Conservation (phyloP, 2,113 vertebrate genomes). For the Thomomys bottae region DNA sequence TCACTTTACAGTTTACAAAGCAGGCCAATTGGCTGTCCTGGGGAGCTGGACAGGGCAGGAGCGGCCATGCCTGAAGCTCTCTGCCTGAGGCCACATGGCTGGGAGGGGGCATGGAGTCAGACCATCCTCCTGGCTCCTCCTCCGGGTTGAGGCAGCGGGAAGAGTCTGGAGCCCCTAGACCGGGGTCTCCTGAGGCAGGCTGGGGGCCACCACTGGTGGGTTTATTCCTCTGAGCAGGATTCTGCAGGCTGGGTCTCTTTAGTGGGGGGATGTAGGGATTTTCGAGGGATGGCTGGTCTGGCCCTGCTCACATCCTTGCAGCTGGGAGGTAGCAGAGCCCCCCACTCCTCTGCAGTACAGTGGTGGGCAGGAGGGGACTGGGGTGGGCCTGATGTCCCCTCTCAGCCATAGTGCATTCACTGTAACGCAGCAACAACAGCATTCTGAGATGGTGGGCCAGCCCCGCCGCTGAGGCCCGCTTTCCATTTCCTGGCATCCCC, state of each 20-base stretch:
- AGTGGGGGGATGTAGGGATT: too few relatives aligned
- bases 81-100: neutral
- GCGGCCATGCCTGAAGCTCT: neutral
- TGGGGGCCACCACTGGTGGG: neutral
- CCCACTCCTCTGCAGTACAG: neutral
- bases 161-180: rapidly evolving
- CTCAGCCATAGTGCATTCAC: neutral
- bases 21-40: too few relatives aligned
- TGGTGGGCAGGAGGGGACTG: neutral
- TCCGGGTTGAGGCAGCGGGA: neutral
- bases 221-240: too few relatives aligned
- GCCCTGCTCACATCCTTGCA: too few relatives aligned
- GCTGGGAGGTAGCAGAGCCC: neutral
- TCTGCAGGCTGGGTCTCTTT: neutral
- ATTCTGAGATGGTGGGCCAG: rapidly evolving
- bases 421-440: rapidly evolving
- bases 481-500: rapidly evolving
- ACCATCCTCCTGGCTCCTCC: neutral
- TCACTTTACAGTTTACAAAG: neutral
- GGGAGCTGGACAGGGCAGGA: neutral
- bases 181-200: neutral
- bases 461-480: rapidly evolving
- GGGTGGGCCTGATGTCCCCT: rapidly evolving
- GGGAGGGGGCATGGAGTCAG: neutral
- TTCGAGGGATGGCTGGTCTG: neutral